Base-by-base conservation (phyloP, 1,140 invertebrate genomes). In the Diorhabda carinulata region DNA sequence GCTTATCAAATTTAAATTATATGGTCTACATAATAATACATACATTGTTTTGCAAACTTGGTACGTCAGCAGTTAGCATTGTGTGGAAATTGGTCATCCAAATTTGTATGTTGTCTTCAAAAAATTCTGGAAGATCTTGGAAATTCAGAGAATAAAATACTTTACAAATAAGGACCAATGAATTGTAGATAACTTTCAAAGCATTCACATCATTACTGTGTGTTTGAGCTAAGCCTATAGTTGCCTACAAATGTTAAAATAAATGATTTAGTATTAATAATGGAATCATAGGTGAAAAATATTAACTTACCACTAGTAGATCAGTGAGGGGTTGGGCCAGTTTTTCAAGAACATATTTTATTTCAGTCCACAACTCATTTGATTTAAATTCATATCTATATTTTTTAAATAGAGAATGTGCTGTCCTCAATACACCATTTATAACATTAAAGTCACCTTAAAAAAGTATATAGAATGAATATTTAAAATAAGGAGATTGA, bases 321-420 rank as follows among this genome's bases (percentile, higher is more conserved):
- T 98, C 92, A 47, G 96, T 98, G 8, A 99, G 84, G 2, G 96
- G 94, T 78, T 93, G 88, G 0, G 96, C 95, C 87, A 99, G 95
- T 72, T 92, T 91, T 52, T 96, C 94, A 58, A 98, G 81, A 1
- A 98, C 97, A 86, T 94, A 94, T 83, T 98, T 98, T 63, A 99
- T 99, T 84, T 99, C 97, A 65, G 88, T 88, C 97, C 97, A 99
- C 0, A 99, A 84, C 70, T 88, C 85, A 79, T 98, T 90, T 4
- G 95, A 97, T 84, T 98, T 97, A 77, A 97, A 97, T 83, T 98
- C 96, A 80, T 92, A 95, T 63, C 96, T 87, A 83, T 98, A 99
- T 78, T 94, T 88, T 82, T 97, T 96, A 82, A 99, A 98, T 5
- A 99, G 84, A 0, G 96, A 98, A 83, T 98, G 95, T 0, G 94